Percentiles rank a stretch among this genome's conserved stretches.
phyloP scores from a whole-genome alignment of 92 coral and sea anemone species.

The Porites lobata region DNA sequence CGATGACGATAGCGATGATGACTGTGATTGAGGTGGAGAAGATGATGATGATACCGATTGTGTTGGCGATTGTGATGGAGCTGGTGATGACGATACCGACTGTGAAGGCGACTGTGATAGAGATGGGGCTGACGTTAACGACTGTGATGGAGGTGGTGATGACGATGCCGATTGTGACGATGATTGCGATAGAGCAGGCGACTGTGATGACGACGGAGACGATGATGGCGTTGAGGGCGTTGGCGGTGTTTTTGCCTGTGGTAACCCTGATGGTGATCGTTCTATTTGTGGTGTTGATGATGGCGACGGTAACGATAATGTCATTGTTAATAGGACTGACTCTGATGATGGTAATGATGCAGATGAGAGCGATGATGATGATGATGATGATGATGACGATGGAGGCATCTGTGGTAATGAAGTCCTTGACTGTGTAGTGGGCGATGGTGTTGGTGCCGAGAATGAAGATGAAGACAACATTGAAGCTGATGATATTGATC shows the following conservation, averaged over 20 bases:
- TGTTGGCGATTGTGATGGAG: not conserved
- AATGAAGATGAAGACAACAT: not conserved
- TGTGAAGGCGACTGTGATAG: not conserved
- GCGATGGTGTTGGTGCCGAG: not conserved
- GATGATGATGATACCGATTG: not conserved
- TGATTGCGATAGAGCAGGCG: not conserved
- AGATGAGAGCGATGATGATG: not conserved
- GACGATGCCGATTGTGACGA: not conserved
- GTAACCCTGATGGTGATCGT: too few species aligned
- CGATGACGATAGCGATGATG: not conserved
- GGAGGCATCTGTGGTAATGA: not conserved
- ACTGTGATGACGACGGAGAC: not conserved
- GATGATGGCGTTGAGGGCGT: not conserved
- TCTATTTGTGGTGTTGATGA: not conserved
- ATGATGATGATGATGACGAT: not conserved
- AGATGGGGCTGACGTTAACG: not conserved
- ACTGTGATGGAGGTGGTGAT: not conserved
- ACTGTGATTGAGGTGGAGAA: not conserved
- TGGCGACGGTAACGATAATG: not conserved
- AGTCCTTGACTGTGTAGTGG: not conserved
- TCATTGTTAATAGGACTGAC: too few species aligned
- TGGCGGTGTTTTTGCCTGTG: not conserved
- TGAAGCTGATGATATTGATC: not conserved
- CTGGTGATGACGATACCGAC: not conserved
- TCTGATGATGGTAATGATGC: not conserved